Base-by-base conservation (phyloP, 2,113 vertebrate genomes). In the Meles meles region DNA sequence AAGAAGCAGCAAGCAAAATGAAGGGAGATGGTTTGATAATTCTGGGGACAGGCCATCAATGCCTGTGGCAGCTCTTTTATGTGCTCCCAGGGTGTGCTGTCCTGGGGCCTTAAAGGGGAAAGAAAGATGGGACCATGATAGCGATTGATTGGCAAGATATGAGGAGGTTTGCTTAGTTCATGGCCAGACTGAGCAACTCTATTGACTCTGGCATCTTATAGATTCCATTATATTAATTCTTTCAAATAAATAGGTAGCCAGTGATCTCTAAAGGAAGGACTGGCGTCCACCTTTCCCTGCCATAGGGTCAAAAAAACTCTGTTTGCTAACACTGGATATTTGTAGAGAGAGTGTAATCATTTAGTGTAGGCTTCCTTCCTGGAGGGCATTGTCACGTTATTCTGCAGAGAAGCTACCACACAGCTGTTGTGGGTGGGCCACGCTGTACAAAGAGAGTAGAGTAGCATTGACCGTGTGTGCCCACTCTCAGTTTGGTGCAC, bases 401-500 rank as follows among this genome's bases (percentile, higher is more conserved):
- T 97, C 83, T 96, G 65, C 44, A 67, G 63, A 85, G 88, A 93
- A 76, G 69, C 69, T 1, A 1, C 61, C 59, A 34, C 87, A 52
- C 93, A 80, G 96, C 69, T 63, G 92, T 93, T 47, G 44, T 49
- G 29, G 25, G 59, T n/a, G 59, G 59, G 96, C 84, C 97, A 97
- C 47, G 59, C 94, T 97, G 97, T 93, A 95, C 21, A 0, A 96
- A 63, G 71, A 94, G 63, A 93, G 93, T 49, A 94, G 77, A 87
- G 67, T 96, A 52, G 55, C 42, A 67, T 63, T 83, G 72, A 87
- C 27, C 25, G 0, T 23, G 18, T 65, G 81, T 77, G 95, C 88
- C 94, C 85, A 84, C 55, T 97, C 96, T 95, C 72, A 3, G 81
- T 92, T 92, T 96, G 65, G 89, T 93, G 94, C 92, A 95, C 84